Evolutionary conservation across 2,113 vertebrate species (phyloP), one percentile per base, ranked within the genome.

Genomic region (Nothoprocta perdicaria): DNA sequence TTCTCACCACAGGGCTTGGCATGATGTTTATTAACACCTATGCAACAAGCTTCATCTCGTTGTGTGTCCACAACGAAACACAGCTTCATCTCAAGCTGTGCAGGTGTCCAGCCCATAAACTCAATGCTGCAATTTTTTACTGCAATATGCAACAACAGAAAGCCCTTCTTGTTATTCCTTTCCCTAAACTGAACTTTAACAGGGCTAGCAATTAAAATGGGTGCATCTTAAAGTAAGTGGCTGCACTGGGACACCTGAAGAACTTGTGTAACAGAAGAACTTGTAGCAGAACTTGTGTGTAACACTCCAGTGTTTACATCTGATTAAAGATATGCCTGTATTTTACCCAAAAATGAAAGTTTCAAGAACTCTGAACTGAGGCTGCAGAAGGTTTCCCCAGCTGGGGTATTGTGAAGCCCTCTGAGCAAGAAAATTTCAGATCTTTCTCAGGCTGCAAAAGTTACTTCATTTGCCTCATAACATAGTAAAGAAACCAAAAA

Each of bases 281-380:
- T 38, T 38, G 19, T 61, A 12, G 4, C 12, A 50, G 52, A 84
- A 19, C 14, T 81, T 43, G 62, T 22, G 45, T 31, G 22, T 29
- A 48, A 18, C 55, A 65, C 11, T 45, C 13, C 35, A 12, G 11
- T 27, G 19, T 50, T 52, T 18, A 14, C 13, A 66, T 14, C 23
- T 82, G 10, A 4, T 53, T 3, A 2, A 65, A 81, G 43, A 65
- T 1, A 1, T 14, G 7, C 12, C 23, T 0, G 0, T 61, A 21
- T 77, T 92, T 62, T 60, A 87, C 22, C 31, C 8, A 24, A 80
- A 80, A 23, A 7, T 8, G 6, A n/a, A 84, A 79, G 40, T 1
- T 2, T 1, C 18, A 53, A 26, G 46, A 43, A 61, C 22, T 77
- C 19, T 26, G 17, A 24, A 55, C 24, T 27, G 11, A 31, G 13